Evolutionary conservation across 2,797 vertebrate genomes (phyloP).

Genomic region (Zalophus californianus): DNA sequence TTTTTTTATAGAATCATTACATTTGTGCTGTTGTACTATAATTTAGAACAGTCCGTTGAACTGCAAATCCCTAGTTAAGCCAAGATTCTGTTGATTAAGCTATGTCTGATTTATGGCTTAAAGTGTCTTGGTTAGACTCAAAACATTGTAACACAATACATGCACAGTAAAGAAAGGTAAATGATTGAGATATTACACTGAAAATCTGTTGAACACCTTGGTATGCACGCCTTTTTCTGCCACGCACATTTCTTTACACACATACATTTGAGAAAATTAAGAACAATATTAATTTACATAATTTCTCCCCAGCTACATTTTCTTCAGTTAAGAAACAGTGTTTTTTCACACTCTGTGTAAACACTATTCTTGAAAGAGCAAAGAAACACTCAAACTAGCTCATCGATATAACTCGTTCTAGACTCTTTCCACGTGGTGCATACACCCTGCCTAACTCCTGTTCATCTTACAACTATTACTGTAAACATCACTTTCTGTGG

Average conservation of each 20-base stretch:
- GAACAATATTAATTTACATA: not conserved
- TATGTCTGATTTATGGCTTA: conserved; percentile 29
- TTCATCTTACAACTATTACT: not conserved
- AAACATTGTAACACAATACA: not conserved
- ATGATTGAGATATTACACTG: not conserved
- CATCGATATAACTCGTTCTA: not conserved
- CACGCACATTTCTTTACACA: not conserved
- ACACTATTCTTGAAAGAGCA: not conserved
- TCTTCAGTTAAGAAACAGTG: conserved; percentile 15
- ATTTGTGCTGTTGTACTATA: conserved; percentile 42
- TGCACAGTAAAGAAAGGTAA: not conserved
- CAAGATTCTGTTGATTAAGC: conserved; percentile 56
- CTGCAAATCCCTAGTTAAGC: conserved; percentile 16
- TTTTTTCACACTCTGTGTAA: not conserved
- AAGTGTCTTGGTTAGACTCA: not conserved
- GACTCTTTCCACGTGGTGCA: not conserved
- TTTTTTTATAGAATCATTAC: not conserved
- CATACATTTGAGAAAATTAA: conserved; percentile 44
- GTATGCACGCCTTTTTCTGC: not conserved
- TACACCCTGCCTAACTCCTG: not conserved
- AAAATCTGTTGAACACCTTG: not conserved
- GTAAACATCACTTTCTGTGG: not conserved
- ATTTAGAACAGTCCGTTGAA: not conserved
- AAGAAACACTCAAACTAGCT: not conserved
- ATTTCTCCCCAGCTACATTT: conserved; percentile 31